phyloP scores from a whole-genome alignment of 2,113 vertebrate genomes.

The Ochotona curzoniae region DNA sequence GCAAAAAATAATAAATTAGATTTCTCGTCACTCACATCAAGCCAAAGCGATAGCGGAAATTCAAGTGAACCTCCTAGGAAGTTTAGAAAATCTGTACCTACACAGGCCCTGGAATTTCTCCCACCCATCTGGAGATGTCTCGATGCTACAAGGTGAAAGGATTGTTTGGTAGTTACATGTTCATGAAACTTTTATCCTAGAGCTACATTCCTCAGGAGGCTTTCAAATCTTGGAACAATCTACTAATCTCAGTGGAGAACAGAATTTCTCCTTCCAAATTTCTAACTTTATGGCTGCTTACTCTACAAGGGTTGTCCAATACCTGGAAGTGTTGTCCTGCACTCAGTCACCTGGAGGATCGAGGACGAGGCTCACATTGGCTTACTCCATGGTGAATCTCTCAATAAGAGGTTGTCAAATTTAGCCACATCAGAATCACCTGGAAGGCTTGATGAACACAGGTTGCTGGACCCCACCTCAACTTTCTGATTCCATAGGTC shows the following conservation, averaged over 20 bases:
- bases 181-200: constrained; percentile 5
- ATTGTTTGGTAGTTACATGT: background rate
- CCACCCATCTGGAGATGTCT: background rate
- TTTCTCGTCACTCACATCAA: background rate
- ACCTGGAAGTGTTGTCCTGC: background rate
- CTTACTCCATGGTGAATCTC: background rate
- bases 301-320: background rate
- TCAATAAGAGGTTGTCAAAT: background rate
- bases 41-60: background rate
- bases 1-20: background rate
- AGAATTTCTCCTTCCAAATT: background rate
- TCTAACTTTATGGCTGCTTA: background rate
- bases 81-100: background rate
- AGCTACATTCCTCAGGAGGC: background rate
- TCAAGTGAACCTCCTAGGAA: background rate
- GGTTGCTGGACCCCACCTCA: background rate
- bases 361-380: background rate
- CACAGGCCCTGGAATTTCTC: background rate
- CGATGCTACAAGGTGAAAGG: background rate
- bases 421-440: background rate
- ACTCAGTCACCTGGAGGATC: background rate
- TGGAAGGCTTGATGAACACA: background rate
- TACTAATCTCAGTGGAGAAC: background rate
- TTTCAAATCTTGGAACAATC: background rate
- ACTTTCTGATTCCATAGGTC: background rate